phyloP scores from a whole-genome alignment of 2,888 invertebrate genomes.

The Dicycla oo region DNA sequence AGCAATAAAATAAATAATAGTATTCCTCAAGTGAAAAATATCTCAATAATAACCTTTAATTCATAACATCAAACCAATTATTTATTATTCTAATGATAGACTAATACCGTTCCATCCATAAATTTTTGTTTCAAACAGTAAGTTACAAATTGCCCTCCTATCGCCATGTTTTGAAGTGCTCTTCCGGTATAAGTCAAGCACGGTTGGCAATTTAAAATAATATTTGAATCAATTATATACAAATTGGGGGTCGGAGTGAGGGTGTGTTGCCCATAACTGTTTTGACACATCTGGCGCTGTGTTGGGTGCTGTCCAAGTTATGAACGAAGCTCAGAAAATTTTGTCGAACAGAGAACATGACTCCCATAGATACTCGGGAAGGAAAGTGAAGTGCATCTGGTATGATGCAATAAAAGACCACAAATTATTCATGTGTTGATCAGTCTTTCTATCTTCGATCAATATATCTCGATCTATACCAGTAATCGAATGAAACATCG shows the following conservation, averaged over 20 bases:
- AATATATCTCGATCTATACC: no score
- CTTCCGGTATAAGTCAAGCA: slow-evolving; percentile 60
- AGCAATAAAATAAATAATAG: slow-evolving; percentile 13
- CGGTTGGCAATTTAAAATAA: slow-evolving; percentile 70
- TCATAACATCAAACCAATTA: background rate
- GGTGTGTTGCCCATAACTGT: slow-evolving; percentile 58
- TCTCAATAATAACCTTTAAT: slow-evolving; percentile 1
- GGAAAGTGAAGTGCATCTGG: background rate
- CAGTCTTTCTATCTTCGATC: no score
- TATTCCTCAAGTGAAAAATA: slow-evolving; percentile 1
- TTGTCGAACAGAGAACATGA: background rate
- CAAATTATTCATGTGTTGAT: background rate
- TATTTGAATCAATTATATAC: slow-evolving; percentile 79
- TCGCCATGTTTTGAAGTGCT: slow-evolving; percentile 39
- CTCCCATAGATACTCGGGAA: background rate
- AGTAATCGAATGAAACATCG: no score
- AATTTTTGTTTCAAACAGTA: slow-evolving; percentile 23
- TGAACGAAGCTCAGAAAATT: background rate
- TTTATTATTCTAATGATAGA: slow-evolving; percentile 16
- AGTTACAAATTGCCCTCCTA: slow-evolving; percentile 37
- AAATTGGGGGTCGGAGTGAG: slow-evolving; percentile 69
- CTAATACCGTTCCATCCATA: slow-evolving; percentile 2
- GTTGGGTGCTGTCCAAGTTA: slow-evolving; percentile 41
- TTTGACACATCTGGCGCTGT: slow-evolving; percentile 62
- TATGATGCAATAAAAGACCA: no score